Percentiles rank a stretch among this genome's conserved stretches.
Conservation (phyloP, 2,113 vertebrate species). For the Furnarius figulus region DNA sequence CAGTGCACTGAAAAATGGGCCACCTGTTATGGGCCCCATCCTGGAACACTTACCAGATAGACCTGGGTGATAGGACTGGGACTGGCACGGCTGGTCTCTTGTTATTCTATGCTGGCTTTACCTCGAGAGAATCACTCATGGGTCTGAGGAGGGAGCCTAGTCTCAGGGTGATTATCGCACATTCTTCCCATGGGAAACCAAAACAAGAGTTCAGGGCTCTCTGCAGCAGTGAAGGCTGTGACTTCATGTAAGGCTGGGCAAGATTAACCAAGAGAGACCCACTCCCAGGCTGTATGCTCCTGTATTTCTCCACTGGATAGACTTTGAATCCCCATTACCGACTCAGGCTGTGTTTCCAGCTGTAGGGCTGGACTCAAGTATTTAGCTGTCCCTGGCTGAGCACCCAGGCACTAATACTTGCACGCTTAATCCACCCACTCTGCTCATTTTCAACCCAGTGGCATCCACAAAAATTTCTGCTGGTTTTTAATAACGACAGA, state of each 20-base stretch:
- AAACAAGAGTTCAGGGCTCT: constrained; percentile 17
- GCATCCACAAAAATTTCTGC: neutral
- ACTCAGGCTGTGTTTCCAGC: neutral
- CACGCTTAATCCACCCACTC: neutral
- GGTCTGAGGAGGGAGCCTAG: neutral
- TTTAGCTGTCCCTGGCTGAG: neutral
- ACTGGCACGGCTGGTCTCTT: neutral
- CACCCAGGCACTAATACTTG: neutral
- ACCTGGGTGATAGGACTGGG: neutral
- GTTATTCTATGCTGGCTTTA: neutral
- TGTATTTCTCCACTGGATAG: neutral
- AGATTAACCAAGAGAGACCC: neutral
- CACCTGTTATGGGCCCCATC: neutral
- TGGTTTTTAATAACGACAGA: neutral
- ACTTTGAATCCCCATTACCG: neutral
- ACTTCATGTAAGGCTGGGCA: neutral
- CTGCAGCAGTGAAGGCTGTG: neutral
- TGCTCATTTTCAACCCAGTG: neutral
- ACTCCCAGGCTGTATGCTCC: neutral
- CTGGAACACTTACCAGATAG: constrained; percentile 20
- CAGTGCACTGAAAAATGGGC: accelerated
- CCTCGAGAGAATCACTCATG: neutral
- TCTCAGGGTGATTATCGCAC: neutral
- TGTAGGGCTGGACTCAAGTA: neutral
- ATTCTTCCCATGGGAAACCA: neutral